These are phyloP conservation scores for Andrena dorsata DNA, from an alignment of 2,888 invertebrate species.

Conservation along the genomic window DNA sequence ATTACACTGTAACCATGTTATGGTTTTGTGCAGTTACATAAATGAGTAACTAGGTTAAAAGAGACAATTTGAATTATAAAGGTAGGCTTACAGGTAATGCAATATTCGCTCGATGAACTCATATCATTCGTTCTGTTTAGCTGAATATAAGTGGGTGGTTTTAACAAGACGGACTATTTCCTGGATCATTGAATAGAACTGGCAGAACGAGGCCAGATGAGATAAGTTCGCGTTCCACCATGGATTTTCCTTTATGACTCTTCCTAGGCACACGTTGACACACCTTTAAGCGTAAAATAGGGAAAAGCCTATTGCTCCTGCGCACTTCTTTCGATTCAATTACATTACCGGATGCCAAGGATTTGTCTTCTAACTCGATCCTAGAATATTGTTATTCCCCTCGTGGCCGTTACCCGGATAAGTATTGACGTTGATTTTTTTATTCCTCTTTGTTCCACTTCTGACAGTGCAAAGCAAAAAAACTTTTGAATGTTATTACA, in stretches of 20 bases:
- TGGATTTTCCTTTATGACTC: constrained; percentile 41
- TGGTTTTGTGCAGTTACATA: no score
- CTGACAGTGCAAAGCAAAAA: no score
- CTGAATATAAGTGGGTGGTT: constrained; percentile 22
- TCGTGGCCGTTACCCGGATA: neutral
- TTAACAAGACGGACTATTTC: constrained; percentile 16
- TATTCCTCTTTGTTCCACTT: neutral
- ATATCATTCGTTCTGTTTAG: constrained; percentile 8
- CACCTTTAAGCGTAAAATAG: constrained; percentile 32
- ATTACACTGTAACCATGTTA: no score
- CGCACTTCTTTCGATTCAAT: constrained; percentile 63
- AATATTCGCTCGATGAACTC: neutral
- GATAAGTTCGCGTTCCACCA: constrained; percentile 43
- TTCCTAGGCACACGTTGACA: constrained; percentile 33
- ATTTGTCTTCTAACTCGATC: constrained; percentile 42
- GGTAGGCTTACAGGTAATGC: neutral
- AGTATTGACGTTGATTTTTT: constrained; percentile 8
- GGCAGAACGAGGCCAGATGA: constrained; percentile 49
- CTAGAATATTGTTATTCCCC: constrained; percentile 21
- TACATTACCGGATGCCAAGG: constrained; percentile 64
- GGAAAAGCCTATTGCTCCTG: constrained; percentile 20
- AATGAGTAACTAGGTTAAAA: no score
- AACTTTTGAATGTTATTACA: no score
- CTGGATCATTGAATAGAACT: constrained; percentile 25
- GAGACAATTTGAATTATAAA: neutral